Evolutionary conservation across 2,888 invertebrate genomes (phyloP), one percentile per base, ranked within the genome.

Genomic region (Dendrolimus houi): DNA sequence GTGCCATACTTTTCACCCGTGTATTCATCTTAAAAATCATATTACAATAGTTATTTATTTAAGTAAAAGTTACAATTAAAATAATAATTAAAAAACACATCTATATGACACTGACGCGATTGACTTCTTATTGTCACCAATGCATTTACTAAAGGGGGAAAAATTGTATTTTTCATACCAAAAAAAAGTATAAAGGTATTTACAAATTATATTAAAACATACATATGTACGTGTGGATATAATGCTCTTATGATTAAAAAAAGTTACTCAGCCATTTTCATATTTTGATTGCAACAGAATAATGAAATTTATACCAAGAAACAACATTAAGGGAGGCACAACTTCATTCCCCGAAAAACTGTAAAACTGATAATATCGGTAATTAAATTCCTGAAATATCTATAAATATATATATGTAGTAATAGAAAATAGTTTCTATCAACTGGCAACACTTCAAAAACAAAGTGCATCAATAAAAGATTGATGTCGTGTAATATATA

Each of bases 91-190:
- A 62, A 62, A 70, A 65, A 63, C 64, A 77, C 64, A 77, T 67
- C 72, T 68, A 74, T 81, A 85, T 83, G 81, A 86, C 83, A 85
- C 82, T 72, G 75, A 76, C 72, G 71, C 72, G 74, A 78, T 79
- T 79, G 79, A 82, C 79, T 75, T 64, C 67, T 81, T 77, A 83
- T 78, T 81, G 80, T 83, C 81, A 77, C 67, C 68, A 70, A 71
- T 70, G 63, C 63, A 63, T 63, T 63, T 65, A 64, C 59, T 65
- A 10, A 47, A 47, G 47, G 9, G 47, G 47, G 47, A 47, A 10
- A 47, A 10, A 47, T 12, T 47, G 47, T 47, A 47, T 64, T 53
- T 57, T 59, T 62, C 55, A 58, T 60, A 60, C 62, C 57, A 58
- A 64, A 47, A 47, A 47, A 47, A 7, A 47, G 47, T 47, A 47